Base-by-base conservation (phyloP, 2,797 vertebrate species). In the Zalophus californianus region DNA sequence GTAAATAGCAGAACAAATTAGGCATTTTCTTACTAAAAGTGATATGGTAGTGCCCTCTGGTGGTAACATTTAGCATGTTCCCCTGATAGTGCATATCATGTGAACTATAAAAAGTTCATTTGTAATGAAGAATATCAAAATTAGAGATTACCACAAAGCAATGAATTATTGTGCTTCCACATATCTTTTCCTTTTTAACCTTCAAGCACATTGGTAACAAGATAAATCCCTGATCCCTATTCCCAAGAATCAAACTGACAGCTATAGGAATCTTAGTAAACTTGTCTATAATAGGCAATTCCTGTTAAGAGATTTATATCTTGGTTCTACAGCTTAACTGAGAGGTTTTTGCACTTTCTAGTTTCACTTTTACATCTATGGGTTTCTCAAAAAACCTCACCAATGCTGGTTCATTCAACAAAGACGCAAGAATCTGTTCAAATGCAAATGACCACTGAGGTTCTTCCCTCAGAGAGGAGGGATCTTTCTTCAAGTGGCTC, bases 391-490 rank as follows among this genome's bases (percentile, higher is more conserved):
- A 99, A 99, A 99, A 99, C 62, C 98, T 97, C 95, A 99, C 99
- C 50, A 99, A 98, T 54, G 98, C 97, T 0, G 99, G 99, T 97
- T 99, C 99, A 79, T 99, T 99, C 92, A 99, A 99, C 88, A 99
- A 99, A 5, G 99, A 99, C 0, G 99, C 99, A 91, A 99, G 98
- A 87, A 99, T 99, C 99, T 99, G 99, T 98, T 99, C 99, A n/a
- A 99, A 99, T 2, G 99, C 99, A 96, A 99, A 99, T 5, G 99
- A 99, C 99, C 99, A 99, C 56, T 99, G 99, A 0, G 98, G 98
- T 66, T 97, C 99, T 0, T 98, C 95, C 58, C 91, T 98, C 79
- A 94, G 80, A 77, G 79, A 92, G 77, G 85, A 85, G 78, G 94
- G 86, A 10, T 78, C 60, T 95, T 89, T 96, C 0, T 96, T 84